Percentiles rank a stretch among this genome's conserved stretches.
Evolutionary conservation across 2,797 vertebrate species (phyloP).

Genomic region (Poliocrania exsul): DNA sequence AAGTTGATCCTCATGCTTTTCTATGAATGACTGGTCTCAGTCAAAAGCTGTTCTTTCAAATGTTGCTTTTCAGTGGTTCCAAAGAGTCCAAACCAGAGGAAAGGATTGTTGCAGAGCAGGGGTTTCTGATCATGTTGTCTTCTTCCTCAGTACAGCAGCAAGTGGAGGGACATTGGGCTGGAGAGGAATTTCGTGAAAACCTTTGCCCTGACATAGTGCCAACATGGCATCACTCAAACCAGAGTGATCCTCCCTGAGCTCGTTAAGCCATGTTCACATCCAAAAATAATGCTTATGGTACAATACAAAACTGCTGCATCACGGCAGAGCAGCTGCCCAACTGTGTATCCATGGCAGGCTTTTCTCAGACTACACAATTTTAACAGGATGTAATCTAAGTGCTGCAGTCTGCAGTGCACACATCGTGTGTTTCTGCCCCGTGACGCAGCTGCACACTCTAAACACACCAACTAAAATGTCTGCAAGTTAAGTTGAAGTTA

Average conservation of each 20-base stretch:
- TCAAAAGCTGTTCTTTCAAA: background rate
- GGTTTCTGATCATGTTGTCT: background rate
- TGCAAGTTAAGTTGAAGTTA: background rate
- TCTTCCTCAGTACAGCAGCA: background rate
- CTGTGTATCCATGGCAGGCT: background rate
- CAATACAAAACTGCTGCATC: slow-evolving; percentile 1
- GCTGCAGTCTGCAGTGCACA: background rate
- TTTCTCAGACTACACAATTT: background rate
- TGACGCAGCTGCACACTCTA: background rate
- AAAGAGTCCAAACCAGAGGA: background rate
- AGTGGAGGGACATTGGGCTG: background rate
- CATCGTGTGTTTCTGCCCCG: background rate
- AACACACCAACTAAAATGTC: background rate
- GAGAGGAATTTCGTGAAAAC: background rate
- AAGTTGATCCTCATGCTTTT: background rate
- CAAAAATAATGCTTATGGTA: background rate
- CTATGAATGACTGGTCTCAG: background rate
- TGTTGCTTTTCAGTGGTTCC: background rate
- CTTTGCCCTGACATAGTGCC: background rate
- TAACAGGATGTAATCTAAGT: background rate
- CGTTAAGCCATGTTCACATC: background rate
- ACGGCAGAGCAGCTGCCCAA: background rate
- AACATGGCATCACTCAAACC: background rate
- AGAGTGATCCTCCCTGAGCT: background rate
- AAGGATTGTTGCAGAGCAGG: background rate